These are phyloP conservation scores for Dinothrombium tinctorium DNA, from an alignment of 1,140 invertebrate species.

Conservation along the genomic window DNA sequence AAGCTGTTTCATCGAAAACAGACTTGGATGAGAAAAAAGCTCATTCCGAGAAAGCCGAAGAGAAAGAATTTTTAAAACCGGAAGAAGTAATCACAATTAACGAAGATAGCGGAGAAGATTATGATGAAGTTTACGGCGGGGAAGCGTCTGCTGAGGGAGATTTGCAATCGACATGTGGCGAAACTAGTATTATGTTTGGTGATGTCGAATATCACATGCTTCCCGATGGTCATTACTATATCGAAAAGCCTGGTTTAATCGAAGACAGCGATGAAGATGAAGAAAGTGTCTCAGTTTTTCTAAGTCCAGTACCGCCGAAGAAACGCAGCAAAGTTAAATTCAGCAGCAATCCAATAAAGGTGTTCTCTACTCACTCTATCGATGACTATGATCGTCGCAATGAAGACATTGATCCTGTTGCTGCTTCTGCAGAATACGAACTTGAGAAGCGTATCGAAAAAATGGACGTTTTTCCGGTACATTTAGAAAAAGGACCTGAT, in stretches of 20 bases:
- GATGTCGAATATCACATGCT: slow-evolving; percentile 15
- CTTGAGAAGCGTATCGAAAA: slow-evolving; percentile 94
- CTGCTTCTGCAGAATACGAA: slow-evolving; percentile 93
- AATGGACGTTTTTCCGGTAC: slow-evolving; percentile 91
- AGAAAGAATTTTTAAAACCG: no score
- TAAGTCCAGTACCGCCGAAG: slow-evolving; percentile 37
- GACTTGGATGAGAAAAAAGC: no score
- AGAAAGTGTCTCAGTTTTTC: slow-evolving; percentile 10
- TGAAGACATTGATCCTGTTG: slow-evolving; percentile 97
- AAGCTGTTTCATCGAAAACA: no score
- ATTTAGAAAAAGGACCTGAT: slow-evolving; percentile 51
- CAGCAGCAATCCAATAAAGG: slow-evolving; percentile 53
- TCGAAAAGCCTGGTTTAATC: slow-evolving; percentile 48
- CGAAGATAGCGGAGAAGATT: background rate
- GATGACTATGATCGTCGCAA: slow-evolving; percentile 92
- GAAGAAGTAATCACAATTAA: no score
- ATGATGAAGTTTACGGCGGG: background rate
- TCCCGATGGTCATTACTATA: slow-evolving; percentile 73
- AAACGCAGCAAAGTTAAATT: slow-evolving; percentile 60
- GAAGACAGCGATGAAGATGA: slow-evolving; percentile 28
- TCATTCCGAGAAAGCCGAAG: no score
- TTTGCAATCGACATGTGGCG: background rate
- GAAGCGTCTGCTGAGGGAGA: slow-evolving; percentile 3
- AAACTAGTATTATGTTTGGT: slow-evolving; percentile 13
- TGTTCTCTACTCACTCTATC: slow-evolving; percentile 93